Evolutionary conservation across 2,113 vertebrate genomes (phyloP).

Genomic region (Vidua chalybeata): DNA sequence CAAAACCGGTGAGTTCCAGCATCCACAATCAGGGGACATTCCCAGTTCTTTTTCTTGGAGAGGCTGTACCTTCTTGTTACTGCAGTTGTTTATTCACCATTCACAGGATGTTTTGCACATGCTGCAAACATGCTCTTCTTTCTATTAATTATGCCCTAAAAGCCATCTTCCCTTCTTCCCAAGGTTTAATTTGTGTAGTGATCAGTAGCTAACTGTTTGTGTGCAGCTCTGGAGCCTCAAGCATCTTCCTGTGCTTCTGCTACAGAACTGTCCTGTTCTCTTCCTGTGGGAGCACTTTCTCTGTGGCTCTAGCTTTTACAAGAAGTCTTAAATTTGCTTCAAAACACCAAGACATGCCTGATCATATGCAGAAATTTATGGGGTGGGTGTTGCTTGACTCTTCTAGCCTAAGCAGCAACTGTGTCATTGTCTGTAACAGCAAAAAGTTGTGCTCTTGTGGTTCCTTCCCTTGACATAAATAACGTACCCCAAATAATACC

Average conservation of each 20-base stretch:
- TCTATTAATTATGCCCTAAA: neutral
- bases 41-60: neutral
- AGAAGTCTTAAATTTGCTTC: neutral
- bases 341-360: neutral
- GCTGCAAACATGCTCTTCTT: neutral
- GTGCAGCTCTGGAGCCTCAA: neutral
- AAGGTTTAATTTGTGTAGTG: neutral
- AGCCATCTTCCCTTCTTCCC: neutral
- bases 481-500: neutral
- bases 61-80: neutral
- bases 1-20: neutral
- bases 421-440: neutral
- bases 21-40: neutral
- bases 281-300: neutral
- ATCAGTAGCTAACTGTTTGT: neutral
- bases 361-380: neutral
- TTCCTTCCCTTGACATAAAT: neutral
- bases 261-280: neutral
- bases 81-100: neutral
- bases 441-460: neutral
- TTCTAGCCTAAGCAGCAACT: neutral
- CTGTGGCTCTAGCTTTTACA: neutral
- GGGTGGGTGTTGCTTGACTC: neutral
- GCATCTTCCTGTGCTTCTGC: neutral
- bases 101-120: neutral